A percentile compares a stretch with the other conserved stretches of the same genome.
phyloP scores from a whole-genome alignment of 2,888 invertebrate species.

The Drosophila quasianomalipes region DNA sequence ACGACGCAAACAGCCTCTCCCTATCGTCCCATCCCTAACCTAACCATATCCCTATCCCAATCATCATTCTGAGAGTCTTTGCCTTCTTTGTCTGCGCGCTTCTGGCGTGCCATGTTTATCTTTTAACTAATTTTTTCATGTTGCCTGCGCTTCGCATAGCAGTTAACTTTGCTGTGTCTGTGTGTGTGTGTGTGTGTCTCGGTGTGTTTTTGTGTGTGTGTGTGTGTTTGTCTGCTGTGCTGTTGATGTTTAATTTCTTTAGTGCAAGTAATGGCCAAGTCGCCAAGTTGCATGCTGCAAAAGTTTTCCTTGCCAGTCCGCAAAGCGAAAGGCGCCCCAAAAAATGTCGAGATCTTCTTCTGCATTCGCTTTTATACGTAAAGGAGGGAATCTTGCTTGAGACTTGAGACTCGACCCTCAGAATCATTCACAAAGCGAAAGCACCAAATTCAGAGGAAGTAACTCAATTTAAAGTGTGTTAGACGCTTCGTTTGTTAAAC shows the following conservation, averaged over 20 bases:
- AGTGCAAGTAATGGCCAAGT: constrained; percentile 76
- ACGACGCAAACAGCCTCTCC: constrained; percentile 39
- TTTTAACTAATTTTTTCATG: constrained; percentile 81
- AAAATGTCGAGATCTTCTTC: constrained; percentile 42
- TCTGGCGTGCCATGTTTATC: constrained; percentile 79
- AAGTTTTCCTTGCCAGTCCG: constrained; percentile 55
- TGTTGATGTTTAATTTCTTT: constrained; percentile 75
- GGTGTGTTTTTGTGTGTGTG: constrained; percentile 15
- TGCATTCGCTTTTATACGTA: constrained; percentile 25
- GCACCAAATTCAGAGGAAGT: constrained; percentile 36
- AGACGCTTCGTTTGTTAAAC: constrained; percentile 6
- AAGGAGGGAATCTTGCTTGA: constrained; percentile 6
- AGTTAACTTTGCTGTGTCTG: constrained; percentile 68
- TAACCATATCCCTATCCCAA: background rate
- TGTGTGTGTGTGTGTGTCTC: constrained; percentile 15
- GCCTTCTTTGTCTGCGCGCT: constrained; percentile 70
- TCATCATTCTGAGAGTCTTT: constrained; percentile 25
- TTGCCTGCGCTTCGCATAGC: constrained; percentile 57
- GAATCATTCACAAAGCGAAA: constrained; percentile 55
- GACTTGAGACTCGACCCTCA: constrained; percentile 15
- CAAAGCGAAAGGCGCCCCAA: constrained; percentile 28
- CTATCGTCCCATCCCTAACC: background rate
- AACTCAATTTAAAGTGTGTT: constrained; percentile 37
- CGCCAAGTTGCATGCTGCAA: constrained; percentile 72
- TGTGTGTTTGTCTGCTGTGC: constrained; percentile 31